Base-by-base conservation (phyloP, 2,797 vertebrate genomes). In the Fundulus diaphanus region DNA sequence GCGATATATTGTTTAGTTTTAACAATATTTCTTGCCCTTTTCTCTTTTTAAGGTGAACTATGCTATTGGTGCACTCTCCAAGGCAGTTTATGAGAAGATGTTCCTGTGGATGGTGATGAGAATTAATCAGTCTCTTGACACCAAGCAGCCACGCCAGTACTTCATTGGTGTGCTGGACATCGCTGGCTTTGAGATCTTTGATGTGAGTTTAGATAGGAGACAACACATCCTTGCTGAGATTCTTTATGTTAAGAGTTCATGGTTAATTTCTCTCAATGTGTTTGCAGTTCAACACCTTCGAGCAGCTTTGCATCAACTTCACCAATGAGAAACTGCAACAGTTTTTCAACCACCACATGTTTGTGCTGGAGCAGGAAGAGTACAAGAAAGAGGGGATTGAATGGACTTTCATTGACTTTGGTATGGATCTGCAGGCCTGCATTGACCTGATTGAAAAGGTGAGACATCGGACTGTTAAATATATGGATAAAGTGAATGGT, bases 271-370 rank as follows among this genome's bases (percentile, higher is more conserved):
- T 44, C 7, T 68, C 15, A 68, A 68, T 52, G 9, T 15, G 1
- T 18, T 51, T 51, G 2, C 87, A 96, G 97, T 98, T 95, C 87
- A 96, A 98, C 92, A 97, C 90, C 74, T 97, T 98, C 0, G 97
- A 98, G 89, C 97, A 97, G 90, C 79, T 97, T 70, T 96, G 97
- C 90, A 97, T 98, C 93, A 97, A 97, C 94, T 98, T 94, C 91
- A 98, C 96, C 85, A 96, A 96, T 0, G 96, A 97, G 93, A 96
- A 96, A 87, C 92, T 96, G 89, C 96, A 96, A 89, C 95, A 96
- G 94, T 96, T 96, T 86, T 96, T 96, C 93, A 96, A 96, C 88
- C 95, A 96, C 78, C 95, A 96, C 93, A 96, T 96, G 95, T 96
- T 96, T 89, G 95, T 96, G 72, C 90, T 96, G 92, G 95, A 96